phyloP scores from a whole-genome alignment of 2,113 vertebrate species.

The Podarcis muralis region DNA sequence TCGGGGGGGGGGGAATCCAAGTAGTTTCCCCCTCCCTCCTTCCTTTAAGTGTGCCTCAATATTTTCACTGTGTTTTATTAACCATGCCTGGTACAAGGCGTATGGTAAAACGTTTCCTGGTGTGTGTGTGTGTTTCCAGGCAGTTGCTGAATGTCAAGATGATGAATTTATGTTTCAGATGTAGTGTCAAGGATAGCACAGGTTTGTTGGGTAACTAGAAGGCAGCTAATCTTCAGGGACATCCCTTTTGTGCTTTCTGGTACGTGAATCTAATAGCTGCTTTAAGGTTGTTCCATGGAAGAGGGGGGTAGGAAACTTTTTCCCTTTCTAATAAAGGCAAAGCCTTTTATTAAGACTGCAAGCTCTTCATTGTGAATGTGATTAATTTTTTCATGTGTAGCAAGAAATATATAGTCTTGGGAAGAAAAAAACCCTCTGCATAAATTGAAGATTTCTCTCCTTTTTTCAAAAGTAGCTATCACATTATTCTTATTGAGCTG shows the following conservation, averaged over 20 bases:
- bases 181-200: slow-evolving; percentile 14
- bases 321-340: slow-evolving; percentile 36
- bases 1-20: background rate
- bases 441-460: background rate
- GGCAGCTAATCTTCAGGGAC: slow-evolving; percentile 27
- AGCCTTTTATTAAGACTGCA: background rate
- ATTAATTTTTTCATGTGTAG: background rate
- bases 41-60: background rate
- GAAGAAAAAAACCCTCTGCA: rapidly evolving
- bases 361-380: background rate
- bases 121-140: slow-evolving; percentile 28
- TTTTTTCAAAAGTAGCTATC: background rate
- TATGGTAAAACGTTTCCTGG: background rate
- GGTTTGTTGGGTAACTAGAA: slow-evolving; percentile 36
- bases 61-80: background rate
- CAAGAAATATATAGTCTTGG: background rate
- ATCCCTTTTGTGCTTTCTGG: slow-evolving; percentile 2
- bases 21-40: background rate
- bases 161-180: slow-evolving; percentile 9
- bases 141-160: slow-evolving; percentile 28
- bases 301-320: slow-evolving; percentile 15
- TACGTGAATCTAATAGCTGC: background rate
- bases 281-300: slow-evolving; percentile 17
- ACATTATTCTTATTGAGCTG: background rate
- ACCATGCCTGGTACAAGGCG: background rate